A percentile compares a stretch with the other conserved stretches of the same genome.
These are phyloP conservation scores for Euspilapteryx auroguttella DNA, from an alignment of 2,888 invertebrate genomes.

Conservation along the genomic window DNA sequence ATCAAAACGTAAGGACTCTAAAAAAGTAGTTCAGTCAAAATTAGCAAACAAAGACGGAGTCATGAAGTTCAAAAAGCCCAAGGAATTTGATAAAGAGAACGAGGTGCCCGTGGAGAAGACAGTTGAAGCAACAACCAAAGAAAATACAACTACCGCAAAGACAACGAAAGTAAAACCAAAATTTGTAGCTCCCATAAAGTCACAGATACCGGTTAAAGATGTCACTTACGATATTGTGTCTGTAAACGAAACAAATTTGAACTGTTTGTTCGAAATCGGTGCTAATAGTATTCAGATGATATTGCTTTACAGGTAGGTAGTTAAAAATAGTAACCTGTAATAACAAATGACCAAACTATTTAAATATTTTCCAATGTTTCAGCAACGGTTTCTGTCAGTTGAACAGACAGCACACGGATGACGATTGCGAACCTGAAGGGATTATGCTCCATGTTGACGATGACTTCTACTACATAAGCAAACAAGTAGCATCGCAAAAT, in stretches of 20 bases:
- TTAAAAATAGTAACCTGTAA: too few species aligned
- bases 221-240: not conserved
- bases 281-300: too few species aligned
- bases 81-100: conserved; percentile 11
- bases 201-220: not conserved
- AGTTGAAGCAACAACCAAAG: not conserved
- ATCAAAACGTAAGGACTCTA: too few species aligned
- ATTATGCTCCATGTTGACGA: conserved; percentile 20
- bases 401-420: conserved; percentile 26
- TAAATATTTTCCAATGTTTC: conserved; percentile 8
- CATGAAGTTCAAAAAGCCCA: conserved; percentile 37
- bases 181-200: not conserved
- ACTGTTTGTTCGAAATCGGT: too few species aligned
- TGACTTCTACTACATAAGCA: conserved; percentile 20
- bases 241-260: too few species aligned
- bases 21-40: conserved; percentile 23
- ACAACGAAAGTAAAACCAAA: not conserved
- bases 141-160: not conserved
- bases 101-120: conserved; percentile 6
- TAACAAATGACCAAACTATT: too few species aligned
- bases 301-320: too few species aligned
- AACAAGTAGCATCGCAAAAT: too few species aligned
- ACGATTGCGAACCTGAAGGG: conserved; percentile 22
- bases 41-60: conserved; percentile 33
- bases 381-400: conserved; percentile 43